Evolutionary conservation across 2,888 invertebrate genomes (phyloP).

Genomic region (Phoenoteleia sp.): DNA sequence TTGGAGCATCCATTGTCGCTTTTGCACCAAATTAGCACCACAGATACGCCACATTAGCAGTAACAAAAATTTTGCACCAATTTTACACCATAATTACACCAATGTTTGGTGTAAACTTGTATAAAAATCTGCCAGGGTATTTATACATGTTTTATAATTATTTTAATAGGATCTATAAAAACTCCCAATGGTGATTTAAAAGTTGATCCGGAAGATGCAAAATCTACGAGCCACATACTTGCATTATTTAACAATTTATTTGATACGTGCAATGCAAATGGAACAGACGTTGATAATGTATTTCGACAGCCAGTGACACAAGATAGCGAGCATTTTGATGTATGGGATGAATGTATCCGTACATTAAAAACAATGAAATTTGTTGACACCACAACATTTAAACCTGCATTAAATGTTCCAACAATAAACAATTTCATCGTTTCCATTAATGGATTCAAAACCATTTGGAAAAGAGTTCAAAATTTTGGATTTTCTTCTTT

Average conservation of each 20-base stretch:
- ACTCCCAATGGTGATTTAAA: neutral
- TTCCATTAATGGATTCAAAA: neutral
- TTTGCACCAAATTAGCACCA: too few species aligned
- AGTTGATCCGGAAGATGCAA: neutral
- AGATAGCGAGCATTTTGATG: neutral
- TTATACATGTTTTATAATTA: too few species aligned
- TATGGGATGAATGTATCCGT: neutral
- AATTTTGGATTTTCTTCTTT: neutral
- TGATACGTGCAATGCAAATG: neutral
- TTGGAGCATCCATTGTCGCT: too few species aligned
- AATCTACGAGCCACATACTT: neutral
- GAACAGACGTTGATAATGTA: neutral
- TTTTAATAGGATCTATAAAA: neutral
- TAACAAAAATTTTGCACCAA: too few species aligned
- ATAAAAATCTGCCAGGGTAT: too few species aligned
- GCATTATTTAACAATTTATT: neutral
- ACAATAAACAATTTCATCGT: conserved; percentile 11
- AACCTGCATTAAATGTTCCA: neutral
- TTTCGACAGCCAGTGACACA: neutral
- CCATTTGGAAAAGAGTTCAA: conserved; percentile 4
- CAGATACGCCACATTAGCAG: too few species aligned
- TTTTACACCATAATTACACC: too few species aligned
- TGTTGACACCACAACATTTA: neutral
- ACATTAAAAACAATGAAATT: neutral
- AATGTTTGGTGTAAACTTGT: too few species aligned